phyloP scores from a whole-genome alignment of 1,140 invertebrate genomes.

The Drosophila mauritiana region DNA sequence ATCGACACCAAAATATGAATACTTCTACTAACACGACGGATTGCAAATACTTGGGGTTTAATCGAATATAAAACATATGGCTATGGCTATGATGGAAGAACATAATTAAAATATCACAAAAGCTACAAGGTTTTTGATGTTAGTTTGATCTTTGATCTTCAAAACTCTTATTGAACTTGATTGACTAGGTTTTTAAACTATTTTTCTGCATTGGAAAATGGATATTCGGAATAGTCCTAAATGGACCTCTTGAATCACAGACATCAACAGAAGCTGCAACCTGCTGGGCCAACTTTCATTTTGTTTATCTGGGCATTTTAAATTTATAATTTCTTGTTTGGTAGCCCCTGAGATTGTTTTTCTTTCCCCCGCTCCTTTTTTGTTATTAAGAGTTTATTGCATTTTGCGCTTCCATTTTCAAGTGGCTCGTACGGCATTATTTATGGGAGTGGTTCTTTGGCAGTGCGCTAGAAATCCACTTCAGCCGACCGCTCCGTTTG shows the following conservation, averaged over 20 bases:
- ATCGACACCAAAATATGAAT: background rate
- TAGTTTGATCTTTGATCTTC: too few relatives aligned
- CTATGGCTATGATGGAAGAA: too few relatives aligned
- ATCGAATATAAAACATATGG: too few relatives aligned
- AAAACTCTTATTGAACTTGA: too few relatives aligned
- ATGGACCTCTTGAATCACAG: background rate
- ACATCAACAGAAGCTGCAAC: constrained; percentile 12
- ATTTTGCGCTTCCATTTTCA: constrained; percentile 66
- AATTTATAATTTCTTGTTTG: constrained; percentile 50
- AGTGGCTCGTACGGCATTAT: constrained; percentile 72
- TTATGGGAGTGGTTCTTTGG: constrained; percentile 66
- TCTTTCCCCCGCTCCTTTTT: constrained; percentile 2
- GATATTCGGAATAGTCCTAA: background rate
- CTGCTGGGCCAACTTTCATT: constrained; percentile 32
- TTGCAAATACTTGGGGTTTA: background rate
- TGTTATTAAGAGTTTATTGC: constrained; percentile 61
- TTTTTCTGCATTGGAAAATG: too few relatives aligned
- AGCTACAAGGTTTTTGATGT: too few relatives aligned
- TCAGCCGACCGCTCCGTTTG: constrained; percentile 38
- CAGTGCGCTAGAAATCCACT: constrained; percentile 75
- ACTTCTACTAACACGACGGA: background rate
- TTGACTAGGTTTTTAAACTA: too few relatives aligned
- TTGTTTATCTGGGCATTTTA: constrained; percentile 38
- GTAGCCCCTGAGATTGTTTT: constrained; percentile 11
- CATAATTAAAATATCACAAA: too few relatives aligned